Base-by-base conservation (phyloP, 2,888 invertebrate species). In the Nomada hirtipes region DNA sequence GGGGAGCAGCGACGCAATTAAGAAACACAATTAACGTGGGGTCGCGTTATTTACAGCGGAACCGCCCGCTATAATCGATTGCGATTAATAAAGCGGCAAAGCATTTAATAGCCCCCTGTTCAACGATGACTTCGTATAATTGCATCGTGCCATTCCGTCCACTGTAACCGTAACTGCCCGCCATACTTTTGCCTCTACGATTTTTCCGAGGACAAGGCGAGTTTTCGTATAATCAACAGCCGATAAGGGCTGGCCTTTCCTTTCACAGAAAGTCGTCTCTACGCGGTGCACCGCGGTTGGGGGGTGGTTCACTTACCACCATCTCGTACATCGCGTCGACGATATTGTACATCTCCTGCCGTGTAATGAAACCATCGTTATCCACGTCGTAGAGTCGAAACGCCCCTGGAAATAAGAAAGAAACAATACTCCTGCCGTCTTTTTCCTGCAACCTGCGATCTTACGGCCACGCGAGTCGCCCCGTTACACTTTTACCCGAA, bases 271-370 rank as follows among this genome's bases (percentile, higher is more conserved):
- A 47, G 47, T 47, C 15, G 15, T 3, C 13, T 3, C 1, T 0
- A 15, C 11, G 47, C 47, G 47, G 15, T 3, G 47, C 47, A 57
- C 20, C 23, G 2, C 23, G 13, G 23, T 26, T 26, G 57, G 26
- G 26, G n/a, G 23, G 3, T 13, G 26, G 71, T 72, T 59, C 79
- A 96, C 98, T 95, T 96, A 98, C 99, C 96, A 99, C 98, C 99
- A 98, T 98, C 94, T 98, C 98, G 94, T 99, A 99, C 93, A 99
- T 99, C 82, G 98, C 98, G 94, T 98, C 98, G 85, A 99, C 98
- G 93, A 99, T 99, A 94, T 98, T 98, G 94, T 98, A 97, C 98
- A 99, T 98, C 95, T 98, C 98, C 91, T 98, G 98, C 89, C 98
- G 95, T 76, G 98, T 98, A 93, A 98, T 98, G 94, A 97, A 98